Evolutionary conservation across 2,797 vertebrate genomes (phyloP).

Genomic region (Peromyscus aztecus): DNA sequence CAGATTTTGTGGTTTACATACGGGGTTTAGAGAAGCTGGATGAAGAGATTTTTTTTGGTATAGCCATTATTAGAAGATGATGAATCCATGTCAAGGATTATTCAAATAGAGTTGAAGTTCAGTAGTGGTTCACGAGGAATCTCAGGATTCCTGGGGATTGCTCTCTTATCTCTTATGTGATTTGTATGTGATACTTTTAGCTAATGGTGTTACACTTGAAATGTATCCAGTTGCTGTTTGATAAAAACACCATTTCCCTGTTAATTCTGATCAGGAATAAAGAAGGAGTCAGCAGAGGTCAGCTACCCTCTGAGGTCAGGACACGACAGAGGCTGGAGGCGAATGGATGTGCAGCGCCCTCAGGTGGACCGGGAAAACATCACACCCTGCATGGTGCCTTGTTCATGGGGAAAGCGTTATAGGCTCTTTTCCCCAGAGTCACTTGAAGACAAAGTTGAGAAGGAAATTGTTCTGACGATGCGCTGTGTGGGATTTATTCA

Average conservation of each 20-base stretch:
- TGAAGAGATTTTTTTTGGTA: background rate
- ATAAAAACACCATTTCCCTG: background rate
- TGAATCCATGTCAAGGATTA: background rate
- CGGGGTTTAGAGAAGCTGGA: background rate
- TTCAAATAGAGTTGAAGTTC: conserved; percentile 11
- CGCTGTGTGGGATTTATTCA: background rate
- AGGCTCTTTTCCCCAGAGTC: background rate
- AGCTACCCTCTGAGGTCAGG: background rate
- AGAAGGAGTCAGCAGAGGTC: background rate
- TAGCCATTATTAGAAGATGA: background rate
- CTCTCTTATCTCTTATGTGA: background rate
- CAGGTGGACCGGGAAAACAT: background rate
- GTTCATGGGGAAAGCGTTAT: background rate
- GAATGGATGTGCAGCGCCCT: background rate
- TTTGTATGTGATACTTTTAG: conserved; percentile 16
- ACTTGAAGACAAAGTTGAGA: background rate
- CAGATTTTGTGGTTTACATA: background rate
- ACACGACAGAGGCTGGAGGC: background rate
- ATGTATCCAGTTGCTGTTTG: background rate
- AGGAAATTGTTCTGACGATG: background rate
- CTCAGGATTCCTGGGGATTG: background rate
- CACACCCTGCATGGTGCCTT: background rate
- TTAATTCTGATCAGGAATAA: background rate
- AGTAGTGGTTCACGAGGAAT: background rate
- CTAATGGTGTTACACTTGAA: background rate